Conservation (phyloP, 2,888 invertebrate genomes). For the Pseudoips prasinana region DNA sequence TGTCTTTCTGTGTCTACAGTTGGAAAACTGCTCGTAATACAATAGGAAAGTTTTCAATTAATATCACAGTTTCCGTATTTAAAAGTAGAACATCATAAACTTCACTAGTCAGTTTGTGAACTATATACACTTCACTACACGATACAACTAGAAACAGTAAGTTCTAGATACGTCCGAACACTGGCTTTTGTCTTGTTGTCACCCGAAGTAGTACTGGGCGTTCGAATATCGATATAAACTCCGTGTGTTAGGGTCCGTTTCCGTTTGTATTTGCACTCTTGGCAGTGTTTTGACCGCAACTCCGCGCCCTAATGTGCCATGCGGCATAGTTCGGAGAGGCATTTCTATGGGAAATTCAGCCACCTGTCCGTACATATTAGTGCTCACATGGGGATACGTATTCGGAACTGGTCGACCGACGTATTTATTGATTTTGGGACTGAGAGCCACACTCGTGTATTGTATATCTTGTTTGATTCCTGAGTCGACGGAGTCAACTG, state of each 20-base stretch:
- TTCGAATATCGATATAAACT: constrained; percentile 85
- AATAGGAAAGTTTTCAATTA: constrained; percentile 75
- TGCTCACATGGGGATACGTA: constrained; percentile 75
- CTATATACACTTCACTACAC: constrained; percentile 68
- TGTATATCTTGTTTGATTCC: constrained; percentile 72
- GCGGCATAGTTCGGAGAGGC: constrained; percentile 75
- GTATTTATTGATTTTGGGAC: constrained; percentile 76
- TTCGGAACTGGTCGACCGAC: constrained; percentile 75
- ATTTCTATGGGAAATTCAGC: constrained; percentile 79
- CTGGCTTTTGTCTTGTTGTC: constrained; percentile 83
- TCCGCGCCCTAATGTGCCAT: constrained; percentile 71
- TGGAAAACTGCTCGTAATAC: constrained; percentile 55
- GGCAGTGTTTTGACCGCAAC: constrained; percentile 73
- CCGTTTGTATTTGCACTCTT: constrained; percentile 71
- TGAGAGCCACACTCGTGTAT: constrained; percentile 67
- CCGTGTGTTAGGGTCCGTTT: constrained; percentile 81
- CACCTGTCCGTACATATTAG: constrained; percentile 78
- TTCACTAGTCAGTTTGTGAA: constrained; percentile 47
- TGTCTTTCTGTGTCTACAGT: constrained; percentile 53
- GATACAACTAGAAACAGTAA: constrained; percentile 80
- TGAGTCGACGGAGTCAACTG: constrained; percentile 79
- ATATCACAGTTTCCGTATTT: constrained; percentile 80
- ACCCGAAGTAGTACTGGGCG: constrained; percentile 89
- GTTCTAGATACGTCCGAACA: constrained; percentile 79
- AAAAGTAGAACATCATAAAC: constrained; percentile 75